A percentile compares a stretch with the other conserved stretches of the same genome.
phyloP scores from a whole-genome alignment of 2,888 invertebrate genomes.

The Tenthredo livida region DNA sequence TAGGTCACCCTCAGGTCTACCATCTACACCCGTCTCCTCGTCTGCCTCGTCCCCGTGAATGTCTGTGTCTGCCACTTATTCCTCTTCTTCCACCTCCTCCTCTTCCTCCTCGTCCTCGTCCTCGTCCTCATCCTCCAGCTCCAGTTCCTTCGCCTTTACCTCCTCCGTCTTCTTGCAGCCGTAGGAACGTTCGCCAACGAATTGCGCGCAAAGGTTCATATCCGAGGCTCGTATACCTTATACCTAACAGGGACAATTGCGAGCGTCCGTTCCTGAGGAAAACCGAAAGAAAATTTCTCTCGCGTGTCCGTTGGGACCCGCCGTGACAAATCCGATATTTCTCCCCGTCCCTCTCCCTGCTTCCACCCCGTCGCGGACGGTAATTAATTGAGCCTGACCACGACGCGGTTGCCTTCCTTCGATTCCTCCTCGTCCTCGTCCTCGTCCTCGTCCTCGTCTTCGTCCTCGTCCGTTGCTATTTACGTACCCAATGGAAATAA shows the following conservation, averaged over 20 bases:
- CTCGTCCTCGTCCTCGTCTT: background rate
- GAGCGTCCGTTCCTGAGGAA: slow-evolving; percentile 18
- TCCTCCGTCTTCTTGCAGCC: slow-evolving; percentile 35
- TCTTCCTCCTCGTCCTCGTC: slow-evolving; percentile 56
- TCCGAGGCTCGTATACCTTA: background rate
- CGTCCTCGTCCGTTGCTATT: slow-evolving; percentile 1
- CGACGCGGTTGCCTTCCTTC: slow-evolving; percentile 26
- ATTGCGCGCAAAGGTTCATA: background rate
- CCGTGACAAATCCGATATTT: slow-evolving; percentile 48
- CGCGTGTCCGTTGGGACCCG: slow-evolving; percentile 20
- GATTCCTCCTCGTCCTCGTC: background rate
- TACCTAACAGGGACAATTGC: slow-evolving; percentile 23
- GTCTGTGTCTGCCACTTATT: slow-evolving; percentile 40
- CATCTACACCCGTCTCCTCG: slow-evolving; percentile 52
- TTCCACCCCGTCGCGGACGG: background rate
- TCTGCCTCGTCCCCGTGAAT: slow-evolving; percentile 46
- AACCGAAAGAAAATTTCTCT: slow-evolving; percentile 45
- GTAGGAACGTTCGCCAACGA: slow-evolving; percentile 7
- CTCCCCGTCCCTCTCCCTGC: background rate
- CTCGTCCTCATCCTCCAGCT: slow-evolving; percentile 49
- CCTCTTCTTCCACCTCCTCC: slow-evolving; percentile 55
- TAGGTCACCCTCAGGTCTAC: slow-evolving; percentile 56
- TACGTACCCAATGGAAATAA: slow-evolving; percentile 13
- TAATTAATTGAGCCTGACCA: slow-evolving; percentile 40
- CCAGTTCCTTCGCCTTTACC: slow-evolving; percentile 58